Base-by-base conservation (phyloP, 2,797 vertebrate species). In the Eospalax fontanierii region DNA sequence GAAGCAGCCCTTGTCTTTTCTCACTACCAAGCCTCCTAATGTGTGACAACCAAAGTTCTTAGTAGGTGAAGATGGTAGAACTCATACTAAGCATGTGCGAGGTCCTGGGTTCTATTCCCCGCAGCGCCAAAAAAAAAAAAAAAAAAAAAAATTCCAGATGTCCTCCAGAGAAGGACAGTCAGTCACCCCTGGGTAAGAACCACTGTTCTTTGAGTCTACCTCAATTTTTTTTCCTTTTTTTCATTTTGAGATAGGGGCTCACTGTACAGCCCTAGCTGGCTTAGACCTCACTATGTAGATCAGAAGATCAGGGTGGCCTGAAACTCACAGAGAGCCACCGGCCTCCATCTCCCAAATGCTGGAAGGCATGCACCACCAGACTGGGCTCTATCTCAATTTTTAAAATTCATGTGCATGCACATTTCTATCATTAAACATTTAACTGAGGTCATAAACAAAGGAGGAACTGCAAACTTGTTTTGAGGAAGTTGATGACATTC, bases 401-500 rank as follows among this genome's bases (percentile, higher is more conserved):
- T 24, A 79, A 66, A 65, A 33, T 74, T 38, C 66, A n/a, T 11
- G 50, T 76, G 38, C 33, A 54, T 28, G 74, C n/a, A 61, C 24
- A 66, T 78, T 90, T 89, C 86, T 93, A 79, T 66, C 46, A 89
- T 86, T 92, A 79, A 95, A 79, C 57, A 83, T 84, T 79, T 85
- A 82, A 28, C 79, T n/a, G 30, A 93, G 54, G 66, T 90, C 90
- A 84, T 71, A 79, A 43, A 68, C 68, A 57, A 46, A 94, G 75
- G 66, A 93, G 68, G 90, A 96, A 87, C 86, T 30, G 15, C 9
- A 33, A 83, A 82, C 40, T 33, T 87, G 65, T 11, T 71, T 28
- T 43, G 87, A 75, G 66, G 76, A 89, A 85, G 26, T 35, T 90
- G 76, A 61, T 12, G 50, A 71, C 33, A 30, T 24, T 81, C 8